Evolutionary conservation across 1,140 invertebrate species (phyloP), one percentile per base, ranked within the genome.

Genomic region (Octopus sinensis): DNA sequence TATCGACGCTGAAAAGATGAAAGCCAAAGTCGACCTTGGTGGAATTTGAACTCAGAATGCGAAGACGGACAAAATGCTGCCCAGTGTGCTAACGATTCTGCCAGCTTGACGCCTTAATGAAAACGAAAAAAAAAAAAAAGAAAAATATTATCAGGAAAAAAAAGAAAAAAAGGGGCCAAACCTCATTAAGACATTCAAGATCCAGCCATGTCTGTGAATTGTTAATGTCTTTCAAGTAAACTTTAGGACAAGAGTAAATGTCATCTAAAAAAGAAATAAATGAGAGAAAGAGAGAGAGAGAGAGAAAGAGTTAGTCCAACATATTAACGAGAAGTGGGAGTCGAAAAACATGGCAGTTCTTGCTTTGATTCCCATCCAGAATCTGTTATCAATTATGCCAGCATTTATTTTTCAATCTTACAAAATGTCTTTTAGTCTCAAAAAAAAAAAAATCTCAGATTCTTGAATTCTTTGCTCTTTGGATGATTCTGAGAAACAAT

Each of bases 191-290:
- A 43, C 71, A 82, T 4, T 83, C 82, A 73, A 85, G 81, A 62
- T 95, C 94, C 12, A 96, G 80, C 83, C 83, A 88, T 79, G 82
- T 77, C 51, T 79, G 83, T 17, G 56, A 53, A n/a, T 80, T 68
- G 5, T 80, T 80, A 30, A 84, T 43, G 4, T 81, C 82, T 71
- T 81, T 54, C 43, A 84, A 68, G 52, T 82, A 80, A 10, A 82
- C 73, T 76, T 75, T 81, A 4, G 73, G 71, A 23, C 43, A 9
- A 51, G 78, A 77, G n/a, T 80, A 53, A 13, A n/a, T 53, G 30
- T 43, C 79, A 68, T 68, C 53, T 62, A 7, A 54, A 62, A 71
- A 3, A 6, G 6, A 79, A 79, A 4, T 54, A 79, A 68, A 68
- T n/a, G 10, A 53, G 43, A 62, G 68, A 78, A 54, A 56, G 23